Conservation (phyloP, 2,113 vertebrate genomes). For the Arothron firmamentum region DNA sequence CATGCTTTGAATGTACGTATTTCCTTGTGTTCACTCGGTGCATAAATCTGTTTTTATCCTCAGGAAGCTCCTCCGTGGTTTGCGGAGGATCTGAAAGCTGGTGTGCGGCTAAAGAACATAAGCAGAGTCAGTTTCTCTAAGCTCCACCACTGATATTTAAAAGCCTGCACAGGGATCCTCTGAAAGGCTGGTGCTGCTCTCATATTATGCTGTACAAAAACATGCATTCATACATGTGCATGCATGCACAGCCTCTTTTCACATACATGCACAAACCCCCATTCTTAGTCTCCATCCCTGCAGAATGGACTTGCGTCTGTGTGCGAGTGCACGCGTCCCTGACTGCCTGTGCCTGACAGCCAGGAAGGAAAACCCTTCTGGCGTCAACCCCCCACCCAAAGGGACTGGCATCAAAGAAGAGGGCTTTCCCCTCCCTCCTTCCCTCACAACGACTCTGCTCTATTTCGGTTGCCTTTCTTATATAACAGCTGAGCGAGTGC, state of each 20-base stretch:
- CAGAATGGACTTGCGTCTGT: neutral
- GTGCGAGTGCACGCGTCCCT: neutral
- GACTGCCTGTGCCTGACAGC: slow-evolving; percentile 20
- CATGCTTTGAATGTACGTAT: slow-evolving; percentile 1
- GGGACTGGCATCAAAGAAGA: slow-evolving; percentile 59
- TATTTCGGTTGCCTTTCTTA: slow-evolving; percentile 65
- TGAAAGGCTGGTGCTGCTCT: slow-evolving; percentile 31
- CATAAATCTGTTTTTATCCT: slow-evolving; percentile 17
- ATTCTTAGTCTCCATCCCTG: slow-evolving; percentile 11
- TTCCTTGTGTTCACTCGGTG: slow-evolving; percentile 15
- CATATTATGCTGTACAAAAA: slow-evolving; percentile 16
- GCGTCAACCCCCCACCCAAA: slow-evolving; percentile 31
- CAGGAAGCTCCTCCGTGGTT: slow-evolving; percentile 10
- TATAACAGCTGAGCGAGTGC: slow-evolving; percentile 59
- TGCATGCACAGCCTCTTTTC: neutral
- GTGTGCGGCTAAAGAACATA: slow-evolving; percentile 23
- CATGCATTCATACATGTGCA: slow-evolving; percentile 5
- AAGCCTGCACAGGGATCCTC: slow-evolving; percentile 44
- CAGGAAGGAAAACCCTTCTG: slow-evolving; percentile 58
- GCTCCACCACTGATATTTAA: slow-evolving; percentile 38
- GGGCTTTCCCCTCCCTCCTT: slow-evolving; percentile 60
- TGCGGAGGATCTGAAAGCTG: slow-evolving; percentile 19
- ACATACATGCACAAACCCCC: slow-evolving; percentile 7
- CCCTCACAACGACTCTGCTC: slow-evolving; percentile 43
- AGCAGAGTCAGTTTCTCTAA: slow-evolving; percentile 31